These are phyloP conservation scores for Baryphthengus martii DNA, from an alignment of 2,113 vertebrate species.

Conservation along the genomic window DNA sequence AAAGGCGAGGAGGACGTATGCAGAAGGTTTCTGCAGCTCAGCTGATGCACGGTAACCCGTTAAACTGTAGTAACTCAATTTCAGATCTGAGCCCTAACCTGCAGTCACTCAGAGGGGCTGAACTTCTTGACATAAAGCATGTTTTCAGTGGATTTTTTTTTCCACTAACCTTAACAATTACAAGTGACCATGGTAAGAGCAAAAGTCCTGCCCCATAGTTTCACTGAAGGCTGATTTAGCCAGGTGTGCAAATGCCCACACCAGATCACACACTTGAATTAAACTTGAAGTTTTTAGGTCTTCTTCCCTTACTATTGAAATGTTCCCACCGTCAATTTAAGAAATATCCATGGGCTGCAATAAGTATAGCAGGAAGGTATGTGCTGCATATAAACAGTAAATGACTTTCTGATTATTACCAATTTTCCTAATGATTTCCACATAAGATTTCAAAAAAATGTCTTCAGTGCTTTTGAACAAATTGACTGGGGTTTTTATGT, in stretches of 20 bases:
- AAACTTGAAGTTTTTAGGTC: not conserved
- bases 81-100: slow-evolving; percentile 34
- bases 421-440: not conserved
- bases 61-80: slow-evolving; percentile 57
- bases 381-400: not conserved
- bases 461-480: not conserved
- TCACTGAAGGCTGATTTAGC: not conserved
- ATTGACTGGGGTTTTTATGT: not conserved
- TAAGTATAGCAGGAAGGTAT: not conserved
- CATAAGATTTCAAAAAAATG: not conserved
- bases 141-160: not conserved
- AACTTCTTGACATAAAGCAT: not conserved
- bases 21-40: not conserved
- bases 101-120: not conserved
- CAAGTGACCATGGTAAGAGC: not conserved
- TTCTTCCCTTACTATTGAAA: not conserved
- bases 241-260: not conserved
- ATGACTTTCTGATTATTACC: not conserved
- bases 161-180: not conserved
- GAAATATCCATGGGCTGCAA: not conserved
- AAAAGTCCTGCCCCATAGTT: not conserved
- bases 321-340: not conserved
- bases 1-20: slow-evolving; percentile 44
- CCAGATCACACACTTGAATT: not conserved
- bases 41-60: slow-evolving; percentile 12